These are phyloP conservation scores for Cossypha caffra DNA, from an alignment of 2,797 vertebrate genomes.

Conservation along the genomic window DNA sequence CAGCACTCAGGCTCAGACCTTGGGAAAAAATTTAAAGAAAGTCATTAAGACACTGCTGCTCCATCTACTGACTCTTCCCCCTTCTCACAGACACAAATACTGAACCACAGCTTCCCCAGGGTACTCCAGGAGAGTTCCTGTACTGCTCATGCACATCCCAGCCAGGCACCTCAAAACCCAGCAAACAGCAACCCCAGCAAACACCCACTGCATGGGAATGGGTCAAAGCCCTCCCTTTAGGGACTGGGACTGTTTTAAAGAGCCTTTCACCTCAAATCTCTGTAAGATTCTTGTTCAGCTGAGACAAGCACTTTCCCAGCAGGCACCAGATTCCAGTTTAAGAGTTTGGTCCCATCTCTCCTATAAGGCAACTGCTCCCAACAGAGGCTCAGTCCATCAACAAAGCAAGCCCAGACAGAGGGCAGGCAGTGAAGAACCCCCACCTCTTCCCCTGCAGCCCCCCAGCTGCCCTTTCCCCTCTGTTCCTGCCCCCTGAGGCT, in stretches of 20 bases:
- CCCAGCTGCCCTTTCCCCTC: background rate
- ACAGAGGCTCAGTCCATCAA: background rate
- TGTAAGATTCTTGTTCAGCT: background rate
- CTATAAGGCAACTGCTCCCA: background rate
- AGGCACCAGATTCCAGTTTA: background rate
- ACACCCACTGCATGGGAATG: background rate
- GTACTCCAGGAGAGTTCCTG: background rate
- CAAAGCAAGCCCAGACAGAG: background rate
- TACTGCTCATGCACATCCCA: accelerated
- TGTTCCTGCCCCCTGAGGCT: background rate
- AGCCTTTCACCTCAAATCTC: background rate
- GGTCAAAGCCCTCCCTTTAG: background rate
- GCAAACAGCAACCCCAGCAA: background rate
- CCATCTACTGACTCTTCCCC: background rate
- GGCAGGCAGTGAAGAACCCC: background rate
- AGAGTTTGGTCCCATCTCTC: background rate
- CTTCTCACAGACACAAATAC: background rate
- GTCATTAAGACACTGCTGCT: background rate
- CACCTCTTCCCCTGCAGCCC: background rate
- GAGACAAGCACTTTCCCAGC: background rate
- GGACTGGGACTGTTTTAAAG: background rate
- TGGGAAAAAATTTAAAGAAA: background rate
- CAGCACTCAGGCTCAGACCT: background rate
- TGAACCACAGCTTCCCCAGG: background rate
- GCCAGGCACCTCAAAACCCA: background rate